These are phyloP conservation scores for Polyergus mexicanus DNA, from an alignment of 1,140 invertebrate genomes.

Conservation along the genomic window DNA sequence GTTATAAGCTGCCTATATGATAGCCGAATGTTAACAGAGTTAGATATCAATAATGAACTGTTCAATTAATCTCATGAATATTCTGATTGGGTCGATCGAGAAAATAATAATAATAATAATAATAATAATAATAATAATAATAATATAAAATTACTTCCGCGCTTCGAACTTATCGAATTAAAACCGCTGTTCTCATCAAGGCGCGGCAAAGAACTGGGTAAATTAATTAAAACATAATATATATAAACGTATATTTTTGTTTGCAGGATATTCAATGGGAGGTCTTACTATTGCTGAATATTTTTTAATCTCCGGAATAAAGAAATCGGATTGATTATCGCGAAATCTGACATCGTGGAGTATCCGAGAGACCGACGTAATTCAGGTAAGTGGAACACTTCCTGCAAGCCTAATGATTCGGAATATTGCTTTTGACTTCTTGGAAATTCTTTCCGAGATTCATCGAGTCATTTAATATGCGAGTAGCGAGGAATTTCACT, in stretches of 20 bases:
- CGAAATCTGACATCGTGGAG: conserved; percentile 8
- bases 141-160: conserved; percentile 30
- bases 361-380: conserved; percentile 12
- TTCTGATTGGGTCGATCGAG: not conserved
- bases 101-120: conserved; percentile 51
- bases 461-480: conserved; percentile 23
- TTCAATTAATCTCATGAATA: conserved; percentile 48
- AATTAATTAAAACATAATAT: conserved; percentile 4
- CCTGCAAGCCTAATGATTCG: conserved; percentile 42
- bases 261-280: not conserved
- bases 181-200: not conserved
- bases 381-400: conserved; percentile 39
- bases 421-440: conserved; percentile 30
- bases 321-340: conserved; percentile 47
- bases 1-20: not conserved
- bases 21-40: not conserved
- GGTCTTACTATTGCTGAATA: conserved; percentile 19
- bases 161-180: conserved; percentile 11
- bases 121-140: conserved; percentile 52
- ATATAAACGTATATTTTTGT: not conserved
- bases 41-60: conserved; percentile 12
- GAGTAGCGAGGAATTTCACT: not conserved
- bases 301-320: conserved; percentile 56
- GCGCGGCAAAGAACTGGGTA: not conserved
- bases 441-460: conserved; percentile 33